Evolutionary conservation across 2,888 invertebrate species (phyloP), one percentile per base, ranked within the genome.

Genomic region (Petrolisthes manimaculis): DNA sequence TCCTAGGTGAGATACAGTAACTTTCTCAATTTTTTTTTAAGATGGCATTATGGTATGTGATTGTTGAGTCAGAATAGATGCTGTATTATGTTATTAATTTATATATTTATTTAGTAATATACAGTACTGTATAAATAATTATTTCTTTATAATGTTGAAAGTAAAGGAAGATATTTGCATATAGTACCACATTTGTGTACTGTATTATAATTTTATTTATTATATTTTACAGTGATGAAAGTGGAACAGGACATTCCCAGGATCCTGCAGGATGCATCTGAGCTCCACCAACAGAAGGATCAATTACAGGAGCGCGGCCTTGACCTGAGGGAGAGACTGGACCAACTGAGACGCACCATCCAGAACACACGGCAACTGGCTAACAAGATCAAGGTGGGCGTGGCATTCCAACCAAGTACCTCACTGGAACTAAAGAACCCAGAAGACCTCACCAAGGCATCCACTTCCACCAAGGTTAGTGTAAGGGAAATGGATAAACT

Each of bases 401-500:
- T 98, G 9, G 95, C 95, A 14, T 97, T 98, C 94, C 95, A 95
- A 91, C 95, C 95, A 0, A 96, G 95, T 92, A 97, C 98, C 0
- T 96, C 96, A 0, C 94, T 99, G 0, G 97, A 98, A 92, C 94
- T 99, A 37, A 95, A 96, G 83, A 96, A 97, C 91, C 98, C 99
- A 0, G 96, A 96, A 86, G 95, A 96, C 89, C 93, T 98, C 5
- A 96, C 96, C 51, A 95, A 97, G 85, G 95, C 98, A 92, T 96
- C 97, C 9, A 97, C 98, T 0, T 96, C 97, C 83, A 97, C 97
- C 0, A 96, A 96, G 91, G 95, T 91, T 54, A 79, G 21, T 6
- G 3, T 37, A 37, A 37, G 37, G 37, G 37, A 37, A 37, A 14
- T 12, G 14, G 51, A 24, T 21, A 5, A 9, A 5, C n/a, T 61